A percentile compares a stretch with the other conserved stretches of the same genome.
Evolutionary conservation across 2,797 vertebrate genomes (phyloP).

Genomic region (Muraenolepis orangiensis): DNA sequence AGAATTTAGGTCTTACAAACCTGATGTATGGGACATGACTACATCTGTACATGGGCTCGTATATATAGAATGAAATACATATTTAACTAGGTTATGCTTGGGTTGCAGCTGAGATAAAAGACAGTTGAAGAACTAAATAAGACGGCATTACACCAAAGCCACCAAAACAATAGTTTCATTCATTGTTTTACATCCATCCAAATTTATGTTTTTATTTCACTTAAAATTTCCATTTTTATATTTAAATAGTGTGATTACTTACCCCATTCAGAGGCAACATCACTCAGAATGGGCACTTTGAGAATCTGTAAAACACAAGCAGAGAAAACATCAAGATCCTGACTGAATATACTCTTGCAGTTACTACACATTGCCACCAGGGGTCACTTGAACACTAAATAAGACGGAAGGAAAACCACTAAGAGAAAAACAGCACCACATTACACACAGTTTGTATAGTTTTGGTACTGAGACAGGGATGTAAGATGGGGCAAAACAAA

Average conservation of each 20-base stretch:
- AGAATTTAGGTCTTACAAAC: not conserved
- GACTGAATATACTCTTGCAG: slow-evolving; percentile 27
- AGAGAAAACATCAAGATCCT: slow-evolving; percentile 7
- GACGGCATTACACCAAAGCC: not conserved
- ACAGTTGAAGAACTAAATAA: not conserved
- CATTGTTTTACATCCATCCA: no score
- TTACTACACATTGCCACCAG: slow-evolving; percentile 56
- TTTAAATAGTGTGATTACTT: slow-evolving; percentile 45
- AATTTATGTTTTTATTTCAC: not conserved
- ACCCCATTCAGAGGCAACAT: slow-evolving; percentile 77
- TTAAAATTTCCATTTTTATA: not conserved
- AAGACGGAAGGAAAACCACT: slow-evolving; percentile 26
- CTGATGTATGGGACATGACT: not conserved
- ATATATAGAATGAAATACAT: not conserved
- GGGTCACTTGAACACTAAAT: slow-evolving; percentile 58
- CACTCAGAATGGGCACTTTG: slow-evolving; percentile 65
- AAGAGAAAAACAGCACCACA: not conserved
- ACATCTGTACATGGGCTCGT: not conserved
- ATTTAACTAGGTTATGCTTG: not conserved
- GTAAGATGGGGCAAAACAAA: not conserved
- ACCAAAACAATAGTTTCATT: no score
- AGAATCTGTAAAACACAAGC: slow-evolving; percentile 71
- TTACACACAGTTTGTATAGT: not conserved
- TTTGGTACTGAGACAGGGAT: not conserved
- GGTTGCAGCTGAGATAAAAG: not conserved